phyloP scores from a whole-genome alignment of 2,113 vertebrate genomes.

The Mustela lutreola region DNA sequence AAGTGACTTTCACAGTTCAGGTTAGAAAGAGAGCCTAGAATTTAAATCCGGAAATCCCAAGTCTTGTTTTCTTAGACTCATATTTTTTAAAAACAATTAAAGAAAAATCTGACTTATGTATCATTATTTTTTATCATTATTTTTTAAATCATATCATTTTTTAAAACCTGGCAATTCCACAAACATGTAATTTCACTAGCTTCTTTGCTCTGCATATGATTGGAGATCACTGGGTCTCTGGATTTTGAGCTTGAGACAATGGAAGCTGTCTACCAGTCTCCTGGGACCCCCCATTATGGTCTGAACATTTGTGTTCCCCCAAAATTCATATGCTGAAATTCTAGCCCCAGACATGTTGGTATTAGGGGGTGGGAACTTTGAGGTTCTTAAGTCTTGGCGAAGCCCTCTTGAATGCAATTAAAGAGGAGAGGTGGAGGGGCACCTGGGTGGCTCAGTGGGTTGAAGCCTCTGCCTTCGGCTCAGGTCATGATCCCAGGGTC shows the following conservation, averaged over 20 bases:
- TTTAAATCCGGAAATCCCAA: background rate
- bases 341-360: background rate
- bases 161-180: slow-evolving; percentile 76
- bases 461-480: too few species aligned
- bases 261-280: slow-evolving; percentile 65
- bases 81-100: background rate
- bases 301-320: background rate
- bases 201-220: slow-evolving; percentile 46
- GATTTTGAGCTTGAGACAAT: slow-evolving; percentile 70
- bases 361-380: background rate
- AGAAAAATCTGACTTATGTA: slow-evolving; percentile 57
- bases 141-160: slow-evolving; percentile 34
- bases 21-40: background rate
- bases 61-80: too few species aligned
- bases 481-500: too few species aligned
- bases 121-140: too few species aligned
- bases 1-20: background rate
- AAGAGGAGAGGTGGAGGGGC: background rate
- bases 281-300: background rate
- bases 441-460: too few species aligned
- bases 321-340: background rate
- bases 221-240: slow-evolving; percentile 53
- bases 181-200: slow-evolving; percentile 42
- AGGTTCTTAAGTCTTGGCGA: background rate
- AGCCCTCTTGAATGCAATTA: background rate